A percentile compares a stretch with the other conserved stretches of the same genome.
phyloP scores from a whole-genome alignment of 2,113 vertebrate species.

The Lepus americanus region DNA sequence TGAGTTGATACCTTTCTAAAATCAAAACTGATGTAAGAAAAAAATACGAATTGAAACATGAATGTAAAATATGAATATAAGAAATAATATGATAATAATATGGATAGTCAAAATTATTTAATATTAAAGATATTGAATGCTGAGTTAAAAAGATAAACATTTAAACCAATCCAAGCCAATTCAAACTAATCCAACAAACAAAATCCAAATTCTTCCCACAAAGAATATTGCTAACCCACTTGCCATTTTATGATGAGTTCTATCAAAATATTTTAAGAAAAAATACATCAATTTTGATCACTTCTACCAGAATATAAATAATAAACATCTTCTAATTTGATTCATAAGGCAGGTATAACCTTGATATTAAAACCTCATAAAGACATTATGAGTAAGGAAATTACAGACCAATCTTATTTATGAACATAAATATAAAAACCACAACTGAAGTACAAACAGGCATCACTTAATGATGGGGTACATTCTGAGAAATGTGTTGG shows the following conservation, averaged over 20 bases:
- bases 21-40: neutral
- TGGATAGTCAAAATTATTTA: neutral
- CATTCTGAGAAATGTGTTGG: neutral
- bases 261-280: neutral
- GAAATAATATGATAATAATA: neutral
- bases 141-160: neutral
- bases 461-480: neutral
- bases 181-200: neutral
- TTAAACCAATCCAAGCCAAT: neutral
- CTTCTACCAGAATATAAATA: conserved; percentile 13
- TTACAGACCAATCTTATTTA: neutral
- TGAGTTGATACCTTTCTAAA: neutral
- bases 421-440: neutral
- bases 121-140: neutral
- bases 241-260: conserved; percentile 9
- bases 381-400: neutral
- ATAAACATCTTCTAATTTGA: neutral
- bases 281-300: neutral
- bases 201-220: neutral
- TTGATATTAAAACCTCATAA: neutral
- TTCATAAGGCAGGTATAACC: neutral
- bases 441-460: neutral
- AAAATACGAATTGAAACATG: neutral
- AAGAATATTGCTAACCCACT: neutral
- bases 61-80: neutral